Evolutionary conservation across 2,113 vertebrate genomes (phyloP).

Genomic region (Boleophthalmus pectinirostris): DNA sequence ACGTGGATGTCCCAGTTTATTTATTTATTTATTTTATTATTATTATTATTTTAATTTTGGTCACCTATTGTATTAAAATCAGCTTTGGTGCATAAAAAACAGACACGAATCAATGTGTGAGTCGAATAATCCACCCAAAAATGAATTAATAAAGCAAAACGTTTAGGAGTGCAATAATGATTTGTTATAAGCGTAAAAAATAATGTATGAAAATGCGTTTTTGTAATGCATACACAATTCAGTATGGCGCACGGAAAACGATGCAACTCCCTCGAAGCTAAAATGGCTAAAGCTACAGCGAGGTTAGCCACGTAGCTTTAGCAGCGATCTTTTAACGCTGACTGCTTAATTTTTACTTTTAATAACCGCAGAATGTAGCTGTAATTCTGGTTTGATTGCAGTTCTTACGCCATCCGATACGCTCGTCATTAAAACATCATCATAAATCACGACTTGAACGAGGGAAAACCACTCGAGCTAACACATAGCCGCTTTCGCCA

Average conservation of each 20-base stretch:
- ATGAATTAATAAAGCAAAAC: not conserved
- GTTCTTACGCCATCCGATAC: not conserved
- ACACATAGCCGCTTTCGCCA: slow-evolving; percentile 57
- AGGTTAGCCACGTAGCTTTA: slow-evolving; percentile 19
- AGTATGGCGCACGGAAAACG: slow-evolving; percentile 7
- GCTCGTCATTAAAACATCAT: not conserved
- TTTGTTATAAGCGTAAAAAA: not conserved
- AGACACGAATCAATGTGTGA: not conserved
- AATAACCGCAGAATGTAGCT: not conserved
- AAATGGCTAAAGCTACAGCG: slow-evolving; percentile 3
- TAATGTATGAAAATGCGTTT: no score
- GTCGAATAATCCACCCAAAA: not conserved
- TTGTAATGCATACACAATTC: not conserved
- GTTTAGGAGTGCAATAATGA: not conserved
- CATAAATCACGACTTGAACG: not conserved
- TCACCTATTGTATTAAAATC: no score
- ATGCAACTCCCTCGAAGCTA: not conserved
- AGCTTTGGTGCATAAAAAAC: not conserved
- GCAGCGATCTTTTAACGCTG: not conserved
- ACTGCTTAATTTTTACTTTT: not conserved
- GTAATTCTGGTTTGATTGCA: not conserved
- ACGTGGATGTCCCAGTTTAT: no score
- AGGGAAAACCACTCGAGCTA: slow-evolving; percentile 26
- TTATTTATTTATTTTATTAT: no score
- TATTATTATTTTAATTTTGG: no score